These are phyloP conservation scores for Eudasyphora cyanicolor DNA, from an alignment of 2,888 invertebrate genomes.

Conservation along the genomic window DNA sequence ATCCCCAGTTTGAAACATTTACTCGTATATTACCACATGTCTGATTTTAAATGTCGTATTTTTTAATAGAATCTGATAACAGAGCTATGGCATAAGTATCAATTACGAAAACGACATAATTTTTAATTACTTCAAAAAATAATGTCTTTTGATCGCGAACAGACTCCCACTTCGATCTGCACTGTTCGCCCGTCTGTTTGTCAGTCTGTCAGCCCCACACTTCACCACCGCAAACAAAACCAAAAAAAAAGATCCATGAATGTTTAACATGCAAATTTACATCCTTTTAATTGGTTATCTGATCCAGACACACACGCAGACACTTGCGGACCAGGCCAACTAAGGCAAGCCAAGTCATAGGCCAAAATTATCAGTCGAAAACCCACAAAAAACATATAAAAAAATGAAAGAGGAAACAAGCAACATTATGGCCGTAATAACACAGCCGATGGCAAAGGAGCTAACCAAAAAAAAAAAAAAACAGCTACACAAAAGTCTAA, in stretches of 20 bases:
- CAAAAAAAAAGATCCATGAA: slow-evolving; percentile 6
- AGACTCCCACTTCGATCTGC: neutral
- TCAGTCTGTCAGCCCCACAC: neutral
- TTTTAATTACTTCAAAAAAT: slow-evolving; percentile 38
- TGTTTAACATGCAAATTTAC: slow-evolving; percentile 34
- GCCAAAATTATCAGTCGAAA: slow-evolving; percentile 13
- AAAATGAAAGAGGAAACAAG: neutral
- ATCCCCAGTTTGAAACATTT: neutral
- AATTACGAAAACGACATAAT: slow-evolving; percentile 29
- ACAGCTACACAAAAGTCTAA: neutral
- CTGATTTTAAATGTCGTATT: slow-evolving; percentile 19
- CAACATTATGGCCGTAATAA: slow-evolving; percentile 13
- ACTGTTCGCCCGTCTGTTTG: too few species aligned
- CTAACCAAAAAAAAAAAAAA: neutral
- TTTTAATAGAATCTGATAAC: slow-evolving; percentile 35
- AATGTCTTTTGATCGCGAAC: neutral
- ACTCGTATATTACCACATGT: neutral
- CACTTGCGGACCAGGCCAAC: neutral
- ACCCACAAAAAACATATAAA: neutral
- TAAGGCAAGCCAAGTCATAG: slow-evolving; percentile 15
- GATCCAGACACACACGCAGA: slow-evolving; percentile 2
- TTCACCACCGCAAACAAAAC: neutral
- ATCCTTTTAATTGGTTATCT: slow-evolving; percentile 39
- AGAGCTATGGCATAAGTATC: slow-evolving; percentile 35
- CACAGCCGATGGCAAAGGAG: neutral